A percentile compares a stretch with the other conserved stretches of the same genome.
phyloP scores from a whole-genome alignment of 2,888 invertebrate genomes.

The Pyrrhosoma nymphula region DNA sequence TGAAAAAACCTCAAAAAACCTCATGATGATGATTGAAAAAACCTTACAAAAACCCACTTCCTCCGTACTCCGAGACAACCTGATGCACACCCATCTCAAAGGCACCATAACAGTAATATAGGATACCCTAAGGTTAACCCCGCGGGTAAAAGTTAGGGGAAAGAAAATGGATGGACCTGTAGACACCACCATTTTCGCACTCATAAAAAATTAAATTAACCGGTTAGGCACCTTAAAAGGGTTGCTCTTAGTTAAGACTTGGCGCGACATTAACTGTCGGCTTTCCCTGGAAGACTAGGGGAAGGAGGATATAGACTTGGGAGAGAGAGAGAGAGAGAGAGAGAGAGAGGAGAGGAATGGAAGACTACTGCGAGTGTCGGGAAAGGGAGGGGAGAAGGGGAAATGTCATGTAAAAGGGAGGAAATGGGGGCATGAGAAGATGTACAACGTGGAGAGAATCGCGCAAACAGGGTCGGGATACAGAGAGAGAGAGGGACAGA shows the following conservation, averaged over 20 bases:
- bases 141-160: background rate
- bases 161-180: background rate
- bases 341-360: background rate
- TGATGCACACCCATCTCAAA: background rate
- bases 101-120: background rate
- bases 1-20: too few relatives aligned
- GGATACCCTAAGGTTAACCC: background rate
- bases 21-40: too few relatives aligned
- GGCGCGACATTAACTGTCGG: background rate
- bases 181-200: slow-evolving; percentile 1
- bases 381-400: background rate
- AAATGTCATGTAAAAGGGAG: background rate
- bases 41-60: too few relatives aligned
- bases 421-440: background rate
- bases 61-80: background rate
- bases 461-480: background rate
- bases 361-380: background rate
- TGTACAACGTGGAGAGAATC: background rate
- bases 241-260: background rate
- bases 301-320: background rate
- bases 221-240: background rate
- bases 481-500: background rate
- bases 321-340: too few relatives aligned
- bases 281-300: background rate
- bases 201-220: slow-evolving; percentile 32